phyloP scores from a whole-genome alignment of 2,797 vertebrate species.

The Decapterus maruadsi region DNA sequence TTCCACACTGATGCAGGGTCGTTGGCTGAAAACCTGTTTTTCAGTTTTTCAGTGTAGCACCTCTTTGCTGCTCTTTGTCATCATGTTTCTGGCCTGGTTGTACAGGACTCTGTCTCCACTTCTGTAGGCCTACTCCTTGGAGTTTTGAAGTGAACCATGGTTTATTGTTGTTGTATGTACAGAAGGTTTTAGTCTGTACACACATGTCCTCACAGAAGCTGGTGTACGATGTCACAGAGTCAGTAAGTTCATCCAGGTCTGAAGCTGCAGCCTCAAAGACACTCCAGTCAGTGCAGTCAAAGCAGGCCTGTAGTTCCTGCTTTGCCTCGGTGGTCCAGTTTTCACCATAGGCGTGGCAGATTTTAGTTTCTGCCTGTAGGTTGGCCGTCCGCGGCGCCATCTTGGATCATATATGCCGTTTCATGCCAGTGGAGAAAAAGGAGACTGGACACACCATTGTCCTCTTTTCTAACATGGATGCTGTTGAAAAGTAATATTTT shows the following conservation, averaged over 20 bases:
- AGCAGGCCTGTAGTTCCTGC: neutral
- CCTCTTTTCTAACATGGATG: neutral
- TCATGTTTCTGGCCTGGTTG: too few relatives aligned
- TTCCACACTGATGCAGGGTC: too few relatives aligned
- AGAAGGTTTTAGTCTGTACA: too few relatives aligned
- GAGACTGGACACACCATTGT: neutral
- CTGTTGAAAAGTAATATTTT: neutral
- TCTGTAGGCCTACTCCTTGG: too few relatives aligned
- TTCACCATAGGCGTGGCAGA: neutral
- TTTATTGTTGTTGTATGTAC: too few relatives aligned
- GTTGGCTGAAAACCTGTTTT: too few relatives aligned
- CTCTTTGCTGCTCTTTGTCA: too few relatives aligned
- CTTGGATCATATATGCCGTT: too few relatives aligned
- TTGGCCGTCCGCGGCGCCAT: too few relatives aligned
- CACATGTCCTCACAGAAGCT: constrained; percentile 1
- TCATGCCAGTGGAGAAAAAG: neutral
- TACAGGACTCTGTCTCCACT: too few relatives aligned
- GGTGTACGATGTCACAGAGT: neutral
- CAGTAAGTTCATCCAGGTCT: neutral
- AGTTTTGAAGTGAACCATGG: too few relatives aligned
- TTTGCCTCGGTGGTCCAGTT: neutral
- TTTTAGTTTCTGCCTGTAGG: neutral
- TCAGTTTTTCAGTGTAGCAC: too few relatives aligned
- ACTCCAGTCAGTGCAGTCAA: neutral
- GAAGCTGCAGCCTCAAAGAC: neutral